Evolutionary conservation across 2,113 vertebrate genomes (phyloP).

Genomic region (Corythornis cristatus): DNA sequence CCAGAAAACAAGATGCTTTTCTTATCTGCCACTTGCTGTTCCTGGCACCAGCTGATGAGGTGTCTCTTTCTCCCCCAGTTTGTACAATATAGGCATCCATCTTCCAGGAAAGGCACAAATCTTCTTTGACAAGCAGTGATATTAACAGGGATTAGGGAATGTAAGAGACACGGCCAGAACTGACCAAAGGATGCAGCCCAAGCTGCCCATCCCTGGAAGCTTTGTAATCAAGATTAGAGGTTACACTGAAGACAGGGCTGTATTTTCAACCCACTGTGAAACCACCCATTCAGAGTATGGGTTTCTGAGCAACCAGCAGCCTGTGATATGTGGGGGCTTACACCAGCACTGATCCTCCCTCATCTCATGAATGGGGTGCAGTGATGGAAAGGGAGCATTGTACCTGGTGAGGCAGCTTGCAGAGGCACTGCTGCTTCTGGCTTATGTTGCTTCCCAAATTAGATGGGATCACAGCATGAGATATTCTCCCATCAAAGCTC

Average conservation of each 20-base stretch:
- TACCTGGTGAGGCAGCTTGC: not conserved
- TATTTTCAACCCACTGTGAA: not conserved
- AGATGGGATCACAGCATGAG: not conserved
- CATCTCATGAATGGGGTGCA: not conserved
- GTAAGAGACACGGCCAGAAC: not conserved
- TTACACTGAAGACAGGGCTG: not conserved
- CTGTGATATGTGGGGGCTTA: not conserved
- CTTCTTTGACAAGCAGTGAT: slow-evolving; percentile 59
- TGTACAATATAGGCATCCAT: not conserved
- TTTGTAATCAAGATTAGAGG: slow-evolving; percentile 35
- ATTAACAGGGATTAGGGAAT: slow-evolving; percentile 60
- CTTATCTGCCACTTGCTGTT: not conserved
- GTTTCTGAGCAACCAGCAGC: not conserved
- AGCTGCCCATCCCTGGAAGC: not conserved
- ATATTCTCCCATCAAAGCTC: not conserved
- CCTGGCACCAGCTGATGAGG: slow-evolving; percentile 9
- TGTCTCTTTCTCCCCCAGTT: not conserved
- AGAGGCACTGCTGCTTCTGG: not conserved
- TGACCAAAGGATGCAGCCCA: not conserved
- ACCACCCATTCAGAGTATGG: not conserved
- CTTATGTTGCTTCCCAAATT: not conserved
- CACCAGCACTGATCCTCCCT: not conserved
- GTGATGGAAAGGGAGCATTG: not conserved
- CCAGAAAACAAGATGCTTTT: slow-evolving; percentile 38
- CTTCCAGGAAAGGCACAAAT: slow-evolving; percentile 63